Conservation (phyloP, 2,113 vertebrate species). For the Patagioenas fasciata region DNA sequence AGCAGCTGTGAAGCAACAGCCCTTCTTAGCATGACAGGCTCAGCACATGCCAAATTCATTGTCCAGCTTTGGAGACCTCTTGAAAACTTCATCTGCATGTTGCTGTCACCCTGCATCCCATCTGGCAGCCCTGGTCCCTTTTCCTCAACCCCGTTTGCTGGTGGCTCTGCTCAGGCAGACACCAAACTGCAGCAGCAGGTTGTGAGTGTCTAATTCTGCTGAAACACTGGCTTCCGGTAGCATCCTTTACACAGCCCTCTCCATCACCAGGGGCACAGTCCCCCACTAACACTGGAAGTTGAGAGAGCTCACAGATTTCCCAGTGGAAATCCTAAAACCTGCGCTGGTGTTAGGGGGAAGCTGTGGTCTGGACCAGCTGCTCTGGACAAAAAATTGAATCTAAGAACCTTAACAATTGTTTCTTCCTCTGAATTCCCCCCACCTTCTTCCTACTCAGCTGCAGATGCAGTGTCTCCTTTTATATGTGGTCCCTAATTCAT, state of each 20-base stretch:
- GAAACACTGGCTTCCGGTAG: neutral
- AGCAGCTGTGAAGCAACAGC: neutral
- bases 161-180: neutral
- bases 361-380: neutral
- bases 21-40: neutral
- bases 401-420: neutral
- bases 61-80: neutral
- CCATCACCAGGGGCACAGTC: accelerated
- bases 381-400: neutral
- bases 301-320: neutral
- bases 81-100: neutral
- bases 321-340: neutral
- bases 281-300: neutral
- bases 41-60: neutral
- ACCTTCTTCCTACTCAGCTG: neutral
- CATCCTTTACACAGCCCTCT: neutral
- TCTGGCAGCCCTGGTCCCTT: neutral
- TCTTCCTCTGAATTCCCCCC: neutral
- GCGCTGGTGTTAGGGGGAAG: neutral
- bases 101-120: neutral
- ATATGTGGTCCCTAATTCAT: neutral
- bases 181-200: accelerated
- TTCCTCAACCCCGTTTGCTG: neutral
- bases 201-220: neutral
- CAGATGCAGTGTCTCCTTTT: neutral